Evolutionary conservation across 2,888 invertebrate genomes (phyloP), one percentile per base, ranked within the genome.

Genomic region (Melieria omissa): DNA sequence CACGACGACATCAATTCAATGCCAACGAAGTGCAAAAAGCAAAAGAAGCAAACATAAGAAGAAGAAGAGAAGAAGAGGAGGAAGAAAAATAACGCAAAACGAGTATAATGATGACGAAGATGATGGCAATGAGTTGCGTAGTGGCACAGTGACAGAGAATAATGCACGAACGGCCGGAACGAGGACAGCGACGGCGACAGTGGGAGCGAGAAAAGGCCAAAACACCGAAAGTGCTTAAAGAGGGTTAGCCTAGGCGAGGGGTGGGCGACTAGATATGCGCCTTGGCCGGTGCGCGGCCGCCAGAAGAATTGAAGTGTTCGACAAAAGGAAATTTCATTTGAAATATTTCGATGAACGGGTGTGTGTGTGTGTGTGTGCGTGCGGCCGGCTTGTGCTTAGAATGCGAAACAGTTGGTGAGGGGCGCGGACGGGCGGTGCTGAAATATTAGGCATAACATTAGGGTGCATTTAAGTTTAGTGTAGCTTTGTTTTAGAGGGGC

Each of bases 51-150:
- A 67, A 69, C 9, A 63, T 44, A 70, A 65, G 16, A 68, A 63
- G 64, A 60, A 64, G 62, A 63, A 70, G 70, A 57, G 67, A 68
- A 63, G 64, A 60, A 64, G 62, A 63, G 67, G 70, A 57, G 67
- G 2, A 29, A 2, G 29, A 29, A 29, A 29, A 29, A 29, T 29
- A 29, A 29, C 29, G 29, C 29, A 29, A 29, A 29, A 61, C 49
- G 47, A 46, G 14, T 60, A 41, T 65, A 10, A 45, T 55, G 72
- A 72, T 72, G 74, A 74, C 72, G 70, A 70, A 54, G 52, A 67
- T 72, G 70, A 61, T 72, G 72, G 74, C 72, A 70, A 72, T 74
- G 70, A 74, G 70, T 42, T 61, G 49, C 49, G 55, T 62, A 29
- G 14, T 62, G 65, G 46, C 41, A 29, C 49, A 55, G 14, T 16